Conservation (phyloP, 2,113 vertebrate genomes). For the Chamaea fasciata region DNA sequence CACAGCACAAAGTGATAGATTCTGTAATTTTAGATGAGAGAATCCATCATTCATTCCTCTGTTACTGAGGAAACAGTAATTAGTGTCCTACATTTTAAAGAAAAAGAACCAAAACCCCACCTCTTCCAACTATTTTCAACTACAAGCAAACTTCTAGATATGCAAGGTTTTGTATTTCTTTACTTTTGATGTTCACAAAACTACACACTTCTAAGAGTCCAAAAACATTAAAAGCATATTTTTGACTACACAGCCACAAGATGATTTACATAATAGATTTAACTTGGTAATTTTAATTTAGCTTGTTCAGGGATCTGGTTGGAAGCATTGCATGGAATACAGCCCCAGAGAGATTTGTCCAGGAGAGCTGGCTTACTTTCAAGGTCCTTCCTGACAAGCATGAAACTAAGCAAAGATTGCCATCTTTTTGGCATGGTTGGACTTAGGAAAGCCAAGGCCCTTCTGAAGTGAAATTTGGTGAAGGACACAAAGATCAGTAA, state of each 20-base stretch:
- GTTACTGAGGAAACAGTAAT: neutral
- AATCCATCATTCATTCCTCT: neutral
- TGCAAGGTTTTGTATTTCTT: neutral
- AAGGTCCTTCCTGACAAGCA: neutral
- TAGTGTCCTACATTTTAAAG: neutral
- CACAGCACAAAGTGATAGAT: neutral
- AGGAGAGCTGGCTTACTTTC: neutral
- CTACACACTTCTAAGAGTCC: neutral
- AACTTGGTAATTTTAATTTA: neutral
- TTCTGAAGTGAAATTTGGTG: neutral
- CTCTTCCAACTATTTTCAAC: neutral
- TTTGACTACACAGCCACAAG: neutral
- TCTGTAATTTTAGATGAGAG: neutral
- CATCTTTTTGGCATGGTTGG: neutral
- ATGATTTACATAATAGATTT: neutral
- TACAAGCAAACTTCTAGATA: neutral
- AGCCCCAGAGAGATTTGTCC: neutral
- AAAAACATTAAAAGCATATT: neutral
- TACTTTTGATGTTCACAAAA: neutral
- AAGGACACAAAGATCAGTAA: neutral
- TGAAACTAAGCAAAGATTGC: neutral
- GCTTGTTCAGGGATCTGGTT: neutral
- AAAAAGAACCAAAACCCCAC: neutral
- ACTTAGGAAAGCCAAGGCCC: neutral
- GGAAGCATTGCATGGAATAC: neutral